Base-by-base conservation (phyloP, 2,888 invertebrate genomes). In the Margaritifera margaritifera region DNA sequence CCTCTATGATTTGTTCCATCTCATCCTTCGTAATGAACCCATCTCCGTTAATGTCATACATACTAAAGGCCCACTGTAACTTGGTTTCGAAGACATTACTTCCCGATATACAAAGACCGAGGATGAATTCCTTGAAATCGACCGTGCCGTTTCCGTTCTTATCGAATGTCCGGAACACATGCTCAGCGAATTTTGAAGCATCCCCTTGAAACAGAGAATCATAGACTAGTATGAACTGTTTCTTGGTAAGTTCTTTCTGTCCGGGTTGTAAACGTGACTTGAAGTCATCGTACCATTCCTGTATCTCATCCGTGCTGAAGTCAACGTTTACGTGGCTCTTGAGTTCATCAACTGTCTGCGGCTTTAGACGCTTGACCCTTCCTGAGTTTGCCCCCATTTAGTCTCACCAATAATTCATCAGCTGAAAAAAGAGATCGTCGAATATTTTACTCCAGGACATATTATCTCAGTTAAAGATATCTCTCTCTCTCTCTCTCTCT, bases 81-180 rank as follows among this genome's bases (percentile, higher is more conserved):
- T 80, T 79, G 20, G 69, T 75, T 27, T 80, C 74, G 20, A 70
- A 57, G 51, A 78, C 74, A 27, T 67, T 64, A 62, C 72, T 75
- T 31, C 78, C 75, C 15, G 79, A 73, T 42, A 77, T 60, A 58
- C 73, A 79, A 50, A 80, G 58, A 6, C 80, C 80, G 15, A 79
- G 54, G 31, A 79, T 64, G 60, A 80, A 80, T 58, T 80, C 80
- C 42, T 74, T 64, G 54, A 80, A 81, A 60, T 80, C 72, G 20
- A 80, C 76, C 25, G 60, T 63, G 15, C 76, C 74, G 64, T 78
- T 75, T 27, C 74, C 73, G 62, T 80, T 70, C 1, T 68, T 57
- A 60, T 80, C 80, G 67, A 80, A 80, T 6, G 77, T 76, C 64
- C 79, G 68, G 64, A 80, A 80, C 52, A 79, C 76, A 53, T 79